Evolutionary conservation across 1,140 invertebrate species (phyloP), one percentile per base, ranked within the genome.

Genomic region (Pachyrhynchus sulphureomaculatus): DNA sequence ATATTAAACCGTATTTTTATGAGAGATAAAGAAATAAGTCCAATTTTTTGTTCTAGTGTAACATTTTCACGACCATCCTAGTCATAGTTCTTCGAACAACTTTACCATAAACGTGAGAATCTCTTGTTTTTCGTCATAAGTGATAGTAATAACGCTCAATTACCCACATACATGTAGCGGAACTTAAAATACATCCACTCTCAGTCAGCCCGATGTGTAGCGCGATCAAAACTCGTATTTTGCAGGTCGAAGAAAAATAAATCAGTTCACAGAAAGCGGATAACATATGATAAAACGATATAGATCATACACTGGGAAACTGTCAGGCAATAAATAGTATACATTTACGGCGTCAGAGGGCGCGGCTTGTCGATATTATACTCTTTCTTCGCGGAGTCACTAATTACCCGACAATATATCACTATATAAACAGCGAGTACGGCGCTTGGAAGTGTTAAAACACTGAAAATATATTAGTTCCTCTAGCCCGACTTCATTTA

Each of bases 341-440:
- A 62, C 66, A 67, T 68, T 73, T 68, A 68, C 67, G 63, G 65
- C 60, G 66, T 71, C 66, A 71, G 65, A 64, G 63, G 66, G 69
- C 60, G 67, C 34, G 65, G 64, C 48, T 52, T 21, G 39, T 20
- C 68, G 69, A 71, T 69, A 70, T 62, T 29, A 68, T 72, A 72
- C 68, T 70, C 67, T 69, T 70, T 66, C 69, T 67, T 62, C 53
- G 59, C 48, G 58, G 68, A 74, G 62, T 72, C 72, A 67, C 72
- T 74, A 74, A 74, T 74, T 74, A 74, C 69, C 41, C 68, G 59
- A 66, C 68, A 66, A 74, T 74, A 74, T 74, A 74, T 74, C 72
- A 72, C 70, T 67, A 70, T 67, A 71, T 72, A 74, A 73, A 73
- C 69, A 71, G 69, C 66, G 68, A 62, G 64, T 72, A 65, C 67